Percentiles rank a stretch among this genome's conserved stretches.
These are phyloP conservation scores for Hemaris fuciformis DNA, from an alignment of 2,888 invertebrate genomes.

Conservation along the genomic window DNA sequence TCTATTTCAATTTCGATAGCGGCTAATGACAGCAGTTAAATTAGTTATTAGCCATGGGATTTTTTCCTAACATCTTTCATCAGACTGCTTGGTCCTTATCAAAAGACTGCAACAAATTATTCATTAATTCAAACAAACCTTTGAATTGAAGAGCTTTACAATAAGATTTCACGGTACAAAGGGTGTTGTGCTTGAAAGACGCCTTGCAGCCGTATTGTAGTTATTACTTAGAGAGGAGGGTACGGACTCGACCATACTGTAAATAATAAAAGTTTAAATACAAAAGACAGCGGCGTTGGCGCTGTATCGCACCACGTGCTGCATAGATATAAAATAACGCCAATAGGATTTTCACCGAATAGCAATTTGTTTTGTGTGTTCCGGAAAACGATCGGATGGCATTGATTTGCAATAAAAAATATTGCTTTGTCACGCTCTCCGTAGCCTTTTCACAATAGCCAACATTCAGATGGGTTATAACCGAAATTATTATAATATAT, in stretches of 20 bases:
- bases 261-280: constrained; percentile 5
- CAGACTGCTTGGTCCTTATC: background rate
- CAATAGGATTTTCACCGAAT: constrained; percentile 47
- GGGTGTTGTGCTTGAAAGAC: background rate
- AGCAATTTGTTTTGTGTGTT: constrained; percentile 62
- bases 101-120: background rate
- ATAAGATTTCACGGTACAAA: constrained; percentile 2
- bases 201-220: background rate
- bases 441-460: constrained; percentile 51
- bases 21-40: background rate
- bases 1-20: background rate
- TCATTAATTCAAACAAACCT: constrained; percentile 2
- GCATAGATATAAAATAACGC: constrained; percentile 42
- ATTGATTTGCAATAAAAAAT: constrained; percentile 72
- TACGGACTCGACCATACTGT: background rate
- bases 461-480: constrained; percentile 26
- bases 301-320: constrained; percentile 28
- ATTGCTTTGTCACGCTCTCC: constrained; percentile 65
- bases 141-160: background rate
- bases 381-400: constrained; percentile 56
- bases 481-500: too few species aligned
- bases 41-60: background rate
- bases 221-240: background rate
- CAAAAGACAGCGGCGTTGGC: constrained; percentile 23
- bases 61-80: background rate